Evolutionary conservation across 2,888 invertebrate species (phyloP), one percentile per base, ranked within the genome.

Genomic region (Hyposoter dolosus): DNA sequence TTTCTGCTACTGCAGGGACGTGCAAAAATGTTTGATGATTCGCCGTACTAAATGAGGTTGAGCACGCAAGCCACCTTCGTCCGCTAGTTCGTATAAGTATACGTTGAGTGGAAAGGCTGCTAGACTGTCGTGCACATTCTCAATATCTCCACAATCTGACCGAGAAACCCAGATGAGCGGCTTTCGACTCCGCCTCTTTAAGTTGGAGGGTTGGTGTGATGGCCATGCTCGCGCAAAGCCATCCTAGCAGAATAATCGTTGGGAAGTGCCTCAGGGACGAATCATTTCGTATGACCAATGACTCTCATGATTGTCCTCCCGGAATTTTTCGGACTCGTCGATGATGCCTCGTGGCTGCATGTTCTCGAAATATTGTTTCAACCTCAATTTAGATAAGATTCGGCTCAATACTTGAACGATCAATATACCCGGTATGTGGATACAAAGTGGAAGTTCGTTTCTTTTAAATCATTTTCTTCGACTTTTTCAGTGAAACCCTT

Each of bases 141-240:
- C 45, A 28, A 45, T 71, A 32, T 65, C 75, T 40, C 47, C 43
- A 74, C 63, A 80, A 81, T 71, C 71, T 80, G 84, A 84, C 84
- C 80, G 84, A 81, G 69, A 80, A 81, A 84, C 75, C 80, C 80
- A 80, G 69, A 80, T 80, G 68, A 80, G 60, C 69, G 76, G 3
- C 28, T 35, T 76, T 63, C 77, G 77, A 82, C 63, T 35, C 78
- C 82, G 68, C 78, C 82, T 85, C 80, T 69, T 72, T 66, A 53
- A 63, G 71, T 75, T 82, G 45, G 65, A 81, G 71, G 75, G 63
- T 75, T 15, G 43, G 45, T 15, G 45, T 15, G 35, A 82, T 76
- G 69, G 75, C 47, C 82, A 63, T 45, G 40, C 35, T 68, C 60
- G 3, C 74, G 66, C 74, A 43, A 81, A 43, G 53, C 50, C 53